Base-by-base conservation (phyloP, 1,140 invertebrate species). In the Trichoplusia ni region DNA sequence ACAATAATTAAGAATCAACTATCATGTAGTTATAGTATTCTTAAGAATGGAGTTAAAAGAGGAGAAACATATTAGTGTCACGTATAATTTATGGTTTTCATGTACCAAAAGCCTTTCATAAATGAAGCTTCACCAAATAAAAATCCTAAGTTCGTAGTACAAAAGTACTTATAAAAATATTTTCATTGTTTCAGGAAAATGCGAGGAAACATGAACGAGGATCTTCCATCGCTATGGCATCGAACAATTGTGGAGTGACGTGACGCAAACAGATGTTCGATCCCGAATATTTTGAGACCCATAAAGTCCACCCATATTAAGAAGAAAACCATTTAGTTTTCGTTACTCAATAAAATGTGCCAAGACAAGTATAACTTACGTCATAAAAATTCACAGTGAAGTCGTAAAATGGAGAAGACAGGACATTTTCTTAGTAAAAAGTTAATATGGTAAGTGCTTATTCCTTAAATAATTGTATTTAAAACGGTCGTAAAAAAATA, bases 371-470 rank as follows among this genome's bases (percentile, higher is more conserved):
- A 59, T 58, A 58, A 23, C 33, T 58, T 59, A 49, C 4, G 23
- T 11, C 51, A 31, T 59, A 64, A 68, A 42, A 68, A 37, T 69
- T 42, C 31, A 71, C 29, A 60, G 61, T 74, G 67, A 60, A 47
- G 44, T 59, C 29, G 44, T 80, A 75, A 72, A 73, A 81, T 81
- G 80, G 73, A 79, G 75, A 76, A 68, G 59, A 62, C 61, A 68
- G 73, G 38, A 71, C 14, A 53, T 65, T 64, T 66, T 58, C 16
- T 65, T 18, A 72, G 69, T 65, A 68, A 67, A 38, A 70, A 74
- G 59, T 53, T 74, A 49, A 71, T 82, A 74, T 84, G 82, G 85
- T 86, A 65, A 82, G 83, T 80, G 31, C 31, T 40, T 49, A 37
- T 25, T 25, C 11, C 49, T 13, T 16, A 47, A 44, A 7, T 9